A percentile compares a stretch with the other conserved stretches of the same genome.
Conservation (phyloP, 2,797 vertebrate genomes). For the Tenualosa ilisha region DNA sequence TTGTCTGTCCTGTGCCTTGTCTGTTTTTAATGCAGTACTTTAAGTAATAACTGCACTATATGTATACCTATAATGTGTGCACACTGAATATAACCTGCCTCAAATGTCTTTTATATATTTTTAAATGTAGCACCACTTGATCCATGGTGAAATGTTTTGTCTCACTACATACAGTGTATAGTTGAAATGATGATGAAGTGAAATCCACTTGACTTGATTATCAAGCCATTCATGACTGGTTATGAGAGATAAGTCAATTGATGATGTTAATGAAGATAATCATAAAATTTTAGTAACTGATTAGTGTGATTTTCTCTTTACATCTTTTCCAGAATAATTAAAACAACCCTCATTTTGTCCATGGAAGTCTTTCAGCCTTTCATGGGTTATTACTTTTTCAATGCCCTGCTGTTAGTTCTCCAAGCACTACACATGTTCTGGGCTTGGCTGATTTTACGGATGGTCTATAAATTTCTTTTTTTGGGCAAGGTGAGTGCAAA, state of each 20-base stretch:
- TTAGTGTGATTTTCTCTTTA: neutral
- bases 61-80: too few species aligned
- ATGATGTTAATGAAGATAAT: neutral
- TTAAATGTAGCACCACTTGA: too few species aligned
- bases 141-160: too few species aligned
- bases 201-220: too few species aligned
- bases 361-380: constrained; percentile 82
- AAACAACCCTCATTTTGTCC: constrained; percentile 84
- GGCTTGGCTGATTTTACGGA: constrained; percentile 86
- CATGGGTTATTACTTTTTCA: constrained; percentile 89
- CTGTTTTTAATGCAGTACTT: too few species aligned
- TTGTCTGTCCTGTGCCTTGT: too few species aligned
- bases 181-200: too few species aligned
- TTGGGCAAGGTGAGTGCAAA: constrained; percentile 79
- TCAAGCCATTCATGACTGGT: constrained; percentile 11
- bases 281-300: neutral
- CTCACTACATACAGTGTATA: too few species aligned
- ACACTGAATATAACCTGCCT: too few species aligned
- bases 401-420: constrained; percentile 79
- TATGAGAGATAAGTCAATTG: constrained; percentile 32
- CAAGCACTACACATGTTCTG: constrained; percentile 91
- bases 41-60: too few species aligned
- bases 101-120: too few species aligned
- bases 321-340: constrained; percentile 78
- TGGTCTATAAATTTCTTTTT: constrained; percentile 81